These are phyloP conservation scores for Drosophila nikananu DNA, from an alignment of 1,140 invertebrate genomes.

Conservation along the genomic window DNA sequence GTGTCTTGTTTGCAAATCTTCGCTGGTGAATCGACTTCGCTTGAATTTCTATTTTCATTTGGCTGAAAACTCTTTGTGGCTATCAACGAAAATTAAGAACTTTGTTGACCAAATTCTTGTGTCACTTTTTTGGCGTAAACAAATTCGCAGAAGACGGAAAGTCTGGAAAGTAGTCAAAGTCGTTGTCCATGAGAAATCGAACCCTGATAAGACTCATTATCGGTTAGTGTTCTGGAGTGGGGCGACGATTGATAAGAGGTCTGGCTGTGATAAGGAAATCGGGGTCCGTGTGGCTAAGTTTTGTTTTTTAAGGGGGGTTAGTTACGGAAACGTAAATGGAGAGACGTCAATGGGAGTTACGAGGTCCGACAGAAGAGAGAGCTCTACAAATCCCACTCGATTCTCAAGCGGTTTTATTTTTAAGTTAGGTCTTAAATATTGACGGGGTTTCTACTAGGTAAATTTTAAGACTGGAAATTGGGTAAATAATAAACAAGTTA, in stretches of 20 bases:
- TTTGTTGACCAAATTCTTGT: slow-evolving; percentile 44
- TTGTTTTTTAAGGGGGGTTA: slow-evolving; percentile 19
- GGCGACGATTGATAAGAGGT: slow-evolving; percentile 27
- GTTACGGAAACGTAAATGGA: slow-evolving; percentile 21
- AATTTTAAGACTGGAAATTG: background rate
- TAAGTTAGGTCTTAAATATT: background rate
- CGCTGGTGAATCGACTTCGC: slow-evolving; percentile 11
- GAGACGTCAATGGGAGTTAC: slow-evolving; percentile 28
- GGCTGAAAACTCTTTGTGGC: slow-evolving; percentile 3
- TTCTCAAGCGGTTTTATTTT: background rate
- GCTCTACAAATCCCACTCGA: slow-evolving; percentile 7
- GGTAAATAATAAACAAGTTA: background rate
- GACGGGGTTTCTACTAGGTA: background rate
- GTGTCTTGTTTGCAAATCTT: slow-evolving; percentile 38
- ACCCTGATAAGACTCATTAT: slow-evolving; percentile 29
- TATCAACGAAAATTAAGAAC: slow-evolving; percentile 33
- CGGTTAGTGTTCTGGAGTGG: slow-evolving; percentile 42
- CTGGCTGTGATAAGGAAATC: slow-evolving; percentile 12
- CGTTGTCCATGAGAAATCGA: slow-evolving; percentile 29
- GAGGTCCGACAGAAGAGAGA: background rate
- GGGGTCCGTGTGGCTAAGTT: slow-evolving; percentile 14
- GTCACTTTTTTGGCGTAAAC: slow-evolving; percentile 35
- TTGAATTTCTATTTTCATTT: slow-evolving; percentile 28
- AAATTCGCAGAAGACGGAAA: slow-evolving; percentile 40
- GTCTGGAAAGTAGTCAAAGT: slow-evolving; percentile 23